Percentiles rank a stretch among this genome's conserved stretches.
Evolutionary conservation across 2,888 invertebrate genomes (phyloP).

Genomic region (Latrodectus elegans): DNA sequence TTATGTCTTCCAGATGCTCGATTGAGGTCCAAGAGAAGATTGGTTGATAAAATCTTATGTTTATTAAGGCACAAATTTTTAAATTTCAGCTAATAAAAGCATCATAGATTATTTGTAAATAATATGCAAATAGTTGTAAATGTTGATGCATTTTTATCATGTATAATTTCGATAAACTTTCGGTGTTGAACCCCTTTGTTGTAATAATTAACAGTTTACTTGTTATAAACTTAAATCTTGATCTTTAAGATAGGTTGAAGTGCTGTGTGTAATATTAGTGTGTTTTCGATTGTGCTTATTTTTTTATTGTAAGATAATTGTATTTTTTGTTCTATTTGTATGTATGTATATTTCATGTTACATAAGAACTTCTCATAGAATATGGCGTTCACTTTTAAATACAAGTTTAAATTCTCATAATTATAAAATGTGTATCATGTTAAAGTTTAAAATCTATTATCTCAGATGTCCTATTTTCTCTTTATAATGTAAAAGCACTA

Average conservation of each 20-base stretch:
- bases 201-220: background rate
- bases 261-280: background rate
- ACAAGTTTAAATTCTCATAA: too few relatives aligned
- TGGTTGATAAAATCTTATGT: constrained; percentile 9
- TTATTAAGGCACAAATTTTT: constrained; percentile 22
- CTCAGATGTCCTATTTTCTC: too few relatives aligned
- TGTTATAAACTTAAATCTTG: background rate
- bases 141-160: background rate
- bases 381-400: too few relatives aligned
- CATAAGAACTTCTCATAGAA: background rate
- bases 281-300: background rate
- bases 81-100: constrained; percentile 8
- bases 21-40: constrained; percentile 15
- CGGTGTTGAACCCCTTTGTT: background rate
- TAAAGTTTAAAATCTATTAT: too few relatives aligned
- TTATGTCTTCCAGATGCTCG: background rate
- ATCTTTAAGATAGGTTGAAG: background rate
- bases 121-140: background rate
- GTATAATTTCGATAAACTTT: background rate
- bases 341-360: background rate
- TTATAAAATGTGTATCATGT: too few relatives aligned
- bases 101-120: background rate
- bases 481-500: too few relatives aligned
- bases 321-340: background rate
- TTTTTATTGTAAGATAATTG: background rate